phyloP scores from a whole-genome alignment of 2,113 vertebrate genomes.

The Oreocharis arfaki region DNA sequence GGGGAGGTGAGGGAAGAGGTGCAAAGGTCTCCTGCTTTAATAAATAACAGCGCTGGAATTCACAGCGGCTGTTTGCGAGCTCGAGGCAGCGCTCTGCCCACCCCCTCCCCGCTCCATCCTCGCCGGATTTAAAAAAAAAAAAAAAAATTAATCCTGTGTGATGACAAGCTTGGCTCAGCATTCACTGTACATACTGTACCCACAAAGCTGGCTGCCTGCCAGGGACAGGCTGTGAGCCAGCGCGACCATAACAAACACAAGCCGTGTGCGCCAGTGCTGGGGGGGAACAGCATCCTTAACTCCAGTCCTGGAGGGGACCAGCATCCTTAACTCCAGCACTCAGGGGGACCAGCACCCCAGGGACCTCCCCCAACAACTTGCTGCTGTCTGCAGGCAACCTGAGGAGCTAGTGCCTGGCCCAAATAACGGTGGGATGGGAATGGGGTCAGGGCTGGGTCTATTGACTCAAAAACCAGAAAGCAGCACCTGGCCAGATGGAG shows the following conservation, averaged over 20 bases:
- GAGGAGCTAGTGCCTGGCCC: not conserved
- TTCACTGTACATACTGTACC: constrained; percentile 99
- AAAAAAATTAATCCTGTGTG: constrained; percentile 46
- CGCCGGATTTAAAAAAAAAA: constrained; percentile 56
- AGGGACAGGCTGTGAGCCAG: constrained; percentile 80
- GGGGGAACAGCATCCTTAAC: not conserved
- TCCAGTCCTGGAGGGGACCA: not conserved
- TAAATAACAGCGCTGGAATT: constrained; percentile 57
- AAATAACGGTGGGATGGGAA: not conserved
- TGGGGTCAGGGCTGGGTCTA: not conserved
- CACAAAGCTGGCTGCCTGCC: constrained; percentile 83
- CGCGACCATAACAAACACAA: constrained; percentile 82
- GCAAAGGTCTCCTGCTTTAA: constrained; percentile 54
- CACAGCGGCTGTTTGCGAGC: constrained; percentile 46
- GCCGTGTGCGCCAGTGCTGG: constrained; percentile 58
- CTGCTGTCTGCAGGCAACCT: not conserved
- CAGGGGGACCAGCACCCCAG: not conserved
- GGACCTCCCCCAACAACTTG: not conserved
- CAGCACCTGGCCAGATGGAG: not conserved
- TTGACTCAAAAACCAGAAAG: not conserved
- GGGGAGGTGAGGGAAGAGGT: not conserved
- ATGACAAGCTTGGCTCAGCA: constrained; percentile 85
- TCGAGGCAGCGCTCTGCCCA: constrained; percentile 2
- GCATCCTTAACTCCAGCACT: not conserved
- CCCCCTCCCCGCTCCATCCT: constrained; percentile 4